phyloP scores from a whole-genome alignment of 1,140 invertebrate species.

The Nylanderia fulva region DNA sequence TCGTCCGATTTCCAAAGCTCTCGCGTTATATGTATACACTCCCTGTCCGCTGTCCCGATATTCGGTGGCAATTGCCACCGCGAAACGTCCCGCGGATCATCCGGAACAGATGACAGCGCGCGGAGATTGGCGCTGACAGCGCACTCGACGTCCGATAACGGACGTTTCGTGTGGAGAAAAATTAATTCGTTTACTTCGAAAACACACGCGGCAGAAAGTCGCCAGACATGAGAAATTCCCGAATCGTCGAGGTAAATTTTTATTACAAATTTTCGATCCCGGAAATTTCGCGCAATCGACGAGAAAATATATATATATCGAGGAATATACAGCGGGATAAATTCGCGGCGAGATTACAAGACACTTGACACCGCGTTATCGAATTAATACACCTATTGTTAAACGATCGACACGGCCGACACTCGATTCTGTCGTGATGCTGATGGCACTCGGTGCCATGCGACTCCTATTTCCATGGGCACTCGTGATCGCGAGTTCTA shows the following conservation, averaged over 20 bases:
- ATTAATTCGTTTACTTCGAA: slow-evolving; percentile 18
- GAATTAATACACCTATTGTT: slow-evolving; percentile 27
- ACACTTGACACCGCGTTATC: background rate
- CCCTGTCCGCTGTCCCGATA: slow-evolving; percentile 18
- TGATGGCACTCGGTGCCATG: slow-evolving; percentile 34
- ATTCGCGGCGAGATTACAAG: background rate
- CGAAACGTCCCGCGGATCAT: slow-evolving; percentile 17
- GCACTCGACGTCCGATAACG: slow-evolving; percentile 22
- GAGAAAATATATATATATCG: background rate
- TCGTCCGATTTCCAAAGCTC: slow-evolving; percentile 64
- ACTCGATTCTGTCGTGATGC: slow-evolving; percentile 1
- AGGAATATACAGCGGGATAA: background rate
- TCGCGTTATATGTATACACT: background rate
- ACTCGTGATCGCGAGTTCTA: slow-evolving; percentile 32
- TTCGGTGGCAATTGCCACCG: slow-evolving; percentile 34
- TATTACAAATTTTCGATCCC: background rate
- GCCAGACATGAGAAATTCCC: too few relatives aligned
- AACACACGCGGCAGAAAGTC: background rate
- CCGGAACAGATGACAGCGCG: slow-evolving; percentile 1
- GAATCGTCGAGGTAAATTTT: too few relatives aligned
- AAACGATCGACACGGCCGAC: background rate
- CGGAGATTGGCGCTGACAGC: slow-evolving; percentile 32
- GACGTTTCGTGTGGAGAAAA: slow-evolving; percentile 10
- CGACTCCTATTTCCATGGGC: slow-evolving; percentile 22
- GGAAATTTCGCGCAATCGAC: background rate